Base-by-base conservation (phyloP, 2,113 vertebrate genomes). In the Barnardius zonarius region DNA sequence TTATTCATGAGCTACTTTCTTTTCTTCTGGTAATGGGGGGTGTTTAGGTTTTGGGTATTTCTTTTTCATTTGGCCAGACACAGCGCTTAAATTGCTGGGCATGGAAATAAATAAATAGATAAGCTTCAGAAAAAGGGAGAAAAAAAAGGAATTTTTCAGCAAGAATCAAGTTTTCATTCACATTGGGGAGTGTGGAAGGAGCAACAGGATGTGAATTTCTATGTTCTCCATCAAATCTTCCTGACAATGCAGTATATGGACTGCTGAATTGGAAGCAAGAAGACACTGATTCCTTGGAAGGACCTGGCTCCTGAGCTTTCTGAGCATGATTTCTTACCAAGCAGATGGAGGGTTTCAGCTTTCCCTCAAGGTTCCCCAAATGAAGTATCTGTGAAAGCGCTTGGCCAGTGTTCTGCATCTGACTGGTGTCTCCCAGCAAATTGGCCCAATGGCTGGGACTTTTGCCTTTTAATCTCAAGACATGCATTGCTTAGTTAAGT, bases 1-100 rank as follows among this genome's bases (percentile, higher is more conserved):
- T 97, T 95, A 97, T 96, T 95, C 90, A 96, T 96, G 31, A 74
- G 25, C 41, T 51, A n/a, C 68, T 83, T 93, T 91, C 43, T 76
- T 22, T 59, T 49, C 43, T 61, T 44, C 48, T 81, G 75, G 15
- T 90, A 51, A 39, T 17, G 27, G 67, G 70, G 1, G 10, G 55
- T 78, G 39, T 44, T 79, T 67, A 48, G 2, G 6, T 66, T 91
- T 86, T 7, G 35, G 57, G 17, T 49, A 37, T 86, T 88, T 85
- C 10, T 79, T 52, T 19, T 27, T 48, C 37, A 41, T 92, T 91
- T 86, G 78, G 9, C 25, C 67, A 70, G 14, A 41, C 22, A 49
- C 16, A 15, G 9, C 33, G 16, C 54, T 93, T 74, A 64, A 72
- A 91, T 77, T 86, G 17, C 55, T n/a, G 24, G 23, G 24, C 11